phyloP scores from a whole-genome alignment of 2,888 invertebrate species.

The Bhutanitis thaidina region DNA sequence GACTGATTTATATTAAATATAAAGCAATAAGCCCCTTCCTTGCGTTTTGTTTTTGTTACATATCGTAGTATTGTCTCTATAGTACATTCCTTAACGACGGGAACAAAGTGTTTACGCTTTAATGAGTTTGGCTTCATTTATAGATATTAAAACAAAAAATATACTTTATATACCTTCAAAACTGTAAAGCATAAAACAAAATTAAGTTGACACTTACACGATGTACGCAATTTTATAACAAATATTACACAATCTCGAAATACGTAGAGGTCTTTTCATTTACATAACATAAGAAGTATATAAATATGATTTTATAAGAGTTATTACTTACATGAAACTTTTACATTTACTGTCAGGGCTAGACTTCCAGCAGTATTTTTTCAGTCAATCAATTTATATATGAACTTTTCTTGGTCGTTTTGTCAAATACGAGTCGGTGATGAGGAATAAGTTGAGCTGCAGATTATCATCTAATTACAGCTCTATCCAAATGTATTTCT shows the following conservation, averaged over 20 bases:
- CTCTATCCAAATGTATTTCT: too few species aligned
- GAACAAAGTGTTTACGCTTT: constrained; percentile 18
- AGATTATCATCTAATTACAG: too few species aligned
- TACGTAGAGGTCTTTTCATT: constrained; percentile 11
- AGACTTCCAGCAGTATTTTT: too few species aligned
- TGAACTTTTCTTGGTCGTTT: too few species aligned
- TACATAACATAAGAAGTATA: too few species aligned
- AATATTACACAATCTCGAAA: constrained; percentile 4
- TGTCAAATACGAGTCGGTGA: too few species aligned
- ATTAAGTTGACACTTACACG: constrained; percentile 1
- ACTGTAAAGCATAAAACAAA: background rate
- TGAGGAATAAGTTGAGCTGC: too few species aligned
- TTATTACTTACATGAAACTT: too few species aligned
- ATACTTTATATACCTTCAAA: constrained; percentile 8
- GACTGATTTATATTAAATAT: constrained; percentile 62
- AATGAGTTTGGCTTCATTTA: constrained; percentile 25
- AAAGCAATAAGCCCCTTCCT: constrained; percentile 53
- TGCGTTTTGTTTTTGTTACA: constrained; percentile 46
- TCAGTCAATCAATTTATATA: too few species aligned
- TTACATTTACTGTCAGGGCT: too few species aligned
- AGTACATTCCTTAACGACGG: constrained; percentile 23
- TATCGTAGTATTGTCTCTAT: constrained; percentile 25
- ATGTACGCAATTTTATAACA: background rate
- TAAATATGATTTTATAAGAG: too few species aligned
- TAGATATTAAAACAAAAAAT: constrained; percentile 8